Evolutionary conservation across 2,888 invertebrate genomes (phyloP).

Genomic region (Ormyrus labotus): DNA sequence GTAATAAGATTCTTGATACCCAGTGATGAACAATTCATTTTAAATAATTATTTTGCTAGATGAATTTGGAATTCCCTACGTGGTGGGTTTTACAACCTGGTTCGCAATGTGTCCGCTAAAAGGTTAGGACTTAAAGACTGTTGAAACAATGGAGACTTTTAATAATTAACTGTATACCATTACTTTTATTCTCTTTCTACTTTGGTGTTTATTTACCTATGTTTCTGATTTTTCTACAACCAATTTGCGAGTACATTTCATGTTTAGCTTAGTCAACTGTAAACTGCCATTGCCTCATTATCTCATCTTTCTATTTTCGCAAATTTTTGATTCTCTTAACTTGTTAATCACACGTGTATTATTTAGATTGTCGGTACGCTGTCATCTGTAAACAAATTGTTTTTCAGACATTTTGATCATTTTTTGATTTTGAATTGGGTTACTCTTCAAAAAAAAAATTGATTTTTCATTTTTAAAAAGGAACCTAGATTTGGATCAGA

Average conservation of each 20-base stretch:
- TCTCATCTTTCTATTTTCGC: conserved; percentile 2
- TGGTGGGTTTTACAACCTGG: conserved; percentile 78
- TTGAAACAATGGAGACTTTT: conserved; percentile 46
- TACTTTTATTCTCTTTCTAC: conserved; percentile 41
- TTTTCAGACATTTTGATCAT: too few species aligned
- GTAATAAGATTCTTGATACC: conserved; percentile 11
- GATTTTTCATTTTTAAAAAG: not conserved
- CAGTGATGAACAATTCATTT: conserved; percentile 51
- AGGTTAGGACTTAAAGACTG: conserved; percentile 74
- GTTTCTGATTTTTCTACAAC: conserved; percentile 24
- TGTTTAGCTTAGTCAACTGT: conserved; percentile 34
- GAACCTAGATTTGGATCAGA: not conserved
- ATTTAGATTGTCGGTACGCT: too few species aligned
- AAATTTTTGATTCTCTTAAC: conserved; percentile 6
- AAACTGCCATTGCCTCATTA: conserved; percentile 27
- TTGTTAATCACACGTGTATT: not conserved
- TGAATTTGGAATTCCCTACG: conserved; percentile 73
- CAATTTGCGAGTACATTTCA: conserved; percentile 22
- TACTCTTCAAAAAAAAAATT: not conserved
- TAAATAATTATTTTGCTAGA: conserved; percentile 63
- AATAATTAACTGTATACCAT: conserved; percentile 40
- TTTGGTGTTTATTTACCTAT: conserved; percentile 50
- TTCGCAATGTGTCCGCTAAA: conserved; percentile 77
- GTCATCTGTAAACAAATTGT: too few species aligned
- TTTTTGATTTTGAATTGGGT: not conserved